Evolutionary conservation across 2,888 invertebrate genomes (phyloP).

Genomic region (Sepiola atlantica): DNA sequence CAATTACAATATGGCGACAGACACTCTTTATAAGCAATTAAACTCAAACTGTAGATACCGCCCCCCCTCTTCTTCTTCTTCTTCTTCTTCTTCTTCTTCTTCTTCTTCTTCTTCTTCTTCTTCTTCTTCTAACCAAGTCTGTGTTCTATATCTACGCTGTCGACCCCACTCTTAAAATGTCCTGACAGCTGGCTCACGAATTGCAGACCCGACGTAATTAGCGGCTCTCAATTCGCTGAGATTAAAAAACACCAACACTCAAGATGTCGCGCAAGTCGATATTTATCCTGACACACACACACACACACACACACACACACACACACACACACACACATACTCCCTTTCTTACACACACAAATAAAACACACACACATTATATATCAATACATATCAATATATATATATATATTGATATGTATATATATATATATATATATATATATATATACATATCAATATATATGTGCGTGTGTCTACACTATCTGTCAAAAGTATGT

Average conservation of each 20-base stretch:
- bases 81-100: too few relatives aligned
- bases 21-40: slow-evolving; percentile 1
- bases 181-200: not conserved
- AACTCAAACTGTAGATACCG: not conserved
- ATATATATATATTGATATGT: too few relatives aligned
- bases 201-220: not conserved
- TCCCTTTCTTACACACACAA: too few relatives aligned
- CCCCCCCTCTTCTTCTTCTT: too few relatives aligned
- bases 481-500: too few relatives aligned
- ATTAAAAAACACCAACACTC: not conserved
- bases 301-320: not conserved
- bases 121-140: not conserved
- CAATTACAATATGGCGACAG: slow-evolving; percentile 8
- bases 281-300: not conserved
- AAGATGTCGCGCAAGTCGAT: not conserved
- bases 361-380: too few relatives aligned
- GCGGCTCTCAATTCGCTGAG: not conserved
- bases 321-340: not conserved
- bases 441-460: too few relatives aligned
- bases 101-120: too few relatives aligned
- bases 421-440: too few relatives aligned
- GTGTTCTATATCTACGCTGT: too few relatives aligned
- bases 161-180: not conserved
- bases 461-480: too few relatives aligned
- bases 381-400: too few relatives aligned